Base-by-base conservation (phyloP, 2,113 vertebrate species). In the Delphinus delphis region DNA sequence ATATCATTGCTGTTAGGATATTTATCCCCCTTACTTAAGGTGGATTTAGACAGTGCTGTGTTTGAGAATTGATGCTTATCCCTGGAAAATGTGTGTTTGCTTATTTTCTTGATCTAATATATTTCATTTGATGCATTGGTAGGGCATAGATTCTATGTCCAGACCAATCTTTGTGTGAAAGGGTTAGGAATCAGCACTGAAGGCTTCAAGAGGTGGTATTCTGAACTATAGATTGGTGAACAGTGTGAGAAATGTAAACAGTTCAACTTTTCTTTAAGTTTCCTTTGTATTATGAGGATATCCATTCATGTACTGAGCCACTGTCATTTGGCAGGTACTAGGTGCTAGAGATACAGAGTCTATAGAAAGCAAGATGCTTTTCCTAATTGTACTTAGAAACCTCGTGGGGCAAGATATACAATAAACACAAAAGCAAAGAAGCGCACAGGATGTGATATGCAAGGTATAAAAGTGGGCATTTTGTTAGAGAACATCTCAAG, bases 121-220 rank as follows among this genome's bases (percentile, higher is more conserved):
- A 1, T 92, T 76, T 74, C 20, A 67, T 50, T 47, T 7, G 23
- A 53, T 44, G 4, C 6, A 33, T 23, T 36, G 9, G 10, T 8
- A 28, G 21, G 14, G 2, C 3, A 31, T 1, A 11, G 58, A n/a
- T 13, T 73, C 55, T 28, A 15, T 1, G 31, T 38, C 6, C 13
- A 47, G 62, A n/a, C 5, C 12, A 71, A 13, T 1, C 20, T 21
- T 53, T 58, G 4, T 77, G 53, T 26, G 15, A 28, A 38, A 63
- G 55, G 7, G 5, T 31, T 33, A 38, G 26, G 21, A 15, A 4
- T 36, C 0, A 23, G 5, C 33, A 20, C 7, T 13, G 9, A 38
- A 58, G 31, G 41, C 74, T 73, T 33, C 44, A 87, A 73, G 50
- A 79, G 7, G 14, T 33, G 11, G 25, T 47, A 8, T 73, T 71